Base-by-base conservation (phyloP, 1,140 invertebrate genomes). In the Drosophila prosaltans region DNA sequence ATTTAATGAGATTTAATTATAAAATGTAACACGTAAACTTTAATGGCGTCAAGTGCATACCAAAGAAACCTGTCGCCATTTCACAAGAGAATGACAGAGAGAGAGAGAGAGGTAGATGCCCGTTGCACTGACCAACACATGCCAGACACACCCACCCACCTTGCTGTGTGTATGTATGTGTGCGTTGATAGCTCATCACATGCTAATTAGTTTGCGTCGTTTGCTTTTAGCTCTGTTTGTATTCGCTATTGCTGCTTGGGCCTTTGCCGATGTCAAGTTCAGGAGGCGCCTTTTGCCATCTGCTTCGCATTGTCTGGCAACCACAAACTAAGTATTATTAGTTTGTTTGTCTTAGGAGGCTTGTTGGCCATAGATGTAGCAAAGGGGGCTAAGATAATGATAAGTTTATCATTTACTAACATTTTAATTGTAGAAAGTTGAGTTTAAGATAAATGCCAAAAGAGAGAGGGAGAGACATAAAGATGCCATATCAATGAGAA, bases 11-110 rank as follows among this genome's bases (percentile, higher is more conserved):
- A 58, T 72, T 58, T 70, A 81, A 74, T 81, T 81, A 68, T 48
- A 78, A 81, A 74, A 41, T 55, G 64, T 63, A 30, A 43, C 70
- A 68, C 69, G 82, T 82, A 81, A 67, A 55, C 59, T 60, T 70
- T 69, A 82, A 71, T 86, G 69, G 81, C 77, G 78, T 70, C 73
- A 77, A 80, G 55, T 80, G 80, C 76, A 69, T 69, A 69, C 67
- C 72, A 83, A 83, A 88, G 78, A 83, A 86, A 86, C 80, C 80
- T 89, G 83, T 86, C 83, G 83, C 84, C 83, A 71, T 45, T 45
- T 7, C 48, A 26, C 40, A 9, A 41, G 36, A 51, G 43, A 74
- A 32, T 11, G 45, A 65, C 48, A 61, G 61, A 36, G 10, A 5
- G 8, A 43, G 36, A 11, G 30, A 48, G 54, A 43, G 6, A 59